Conservation (phyloP, 2,113 vertebrate genomes). For the Equus przewalskii region DNA sequence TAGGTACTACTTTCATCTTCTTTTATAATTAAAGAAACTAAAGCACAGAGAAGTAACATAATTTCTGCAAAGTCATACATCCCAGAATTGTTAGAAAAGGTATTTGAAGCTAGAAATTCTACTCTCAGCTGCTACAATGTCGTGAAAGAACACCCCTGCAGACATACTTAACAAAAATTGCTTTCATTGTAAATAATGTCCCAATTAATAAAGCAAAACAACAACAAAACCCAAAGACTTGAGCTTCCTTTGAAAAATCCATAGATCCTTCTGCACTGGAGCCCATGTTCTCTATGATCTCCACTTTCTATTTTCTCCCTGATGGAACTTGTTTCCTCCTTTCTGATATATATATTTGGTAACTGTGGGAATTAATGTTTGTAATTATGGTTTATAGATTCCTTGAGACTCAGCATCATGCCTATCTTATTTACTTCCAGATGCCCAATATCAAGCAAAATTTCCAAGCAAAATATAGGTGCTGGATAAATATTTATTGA, state of each 20-base stretch:
- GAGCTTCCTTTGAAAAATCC: neutral
- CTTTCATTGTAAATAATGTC: constrained; percentile 31
- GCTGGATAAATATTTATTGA: neutral
- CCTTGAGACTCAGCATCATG: neutral
- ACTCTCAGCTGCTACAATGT: neutral
- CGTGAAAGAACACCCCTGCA: neutral
- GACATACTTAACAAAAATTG: neutral
- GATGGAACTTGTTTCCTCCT: neutral
- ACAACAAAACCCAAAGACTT: neutral
- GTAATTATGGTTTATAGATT: neutral
- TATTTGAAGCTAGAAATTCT: neutral
- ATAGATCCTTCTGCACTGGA: neutral
- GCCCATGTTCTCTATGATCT: neutral
- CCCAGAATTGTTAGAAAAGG: neutral
- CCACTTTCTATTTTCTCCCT: neutral
- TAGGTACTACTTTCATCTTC: neutral
- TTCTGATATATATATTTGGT: neutral
- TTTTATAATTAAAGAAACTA: neutral
- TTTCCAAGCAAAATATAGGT: constrained; percentile 8
- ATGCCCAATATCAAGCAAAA: neutral
- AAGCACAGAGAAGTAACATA: neutral
- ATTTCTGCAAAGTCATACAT: neutral
- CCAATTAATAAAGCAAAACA: neutral
- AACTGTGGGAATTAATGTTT: neutral
- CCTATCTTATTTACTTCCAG: neutral